Evolutionary conservation across 2,888 invertebrate species (phyloP).

Genomic region (Corythucha ciliata): DNA sequence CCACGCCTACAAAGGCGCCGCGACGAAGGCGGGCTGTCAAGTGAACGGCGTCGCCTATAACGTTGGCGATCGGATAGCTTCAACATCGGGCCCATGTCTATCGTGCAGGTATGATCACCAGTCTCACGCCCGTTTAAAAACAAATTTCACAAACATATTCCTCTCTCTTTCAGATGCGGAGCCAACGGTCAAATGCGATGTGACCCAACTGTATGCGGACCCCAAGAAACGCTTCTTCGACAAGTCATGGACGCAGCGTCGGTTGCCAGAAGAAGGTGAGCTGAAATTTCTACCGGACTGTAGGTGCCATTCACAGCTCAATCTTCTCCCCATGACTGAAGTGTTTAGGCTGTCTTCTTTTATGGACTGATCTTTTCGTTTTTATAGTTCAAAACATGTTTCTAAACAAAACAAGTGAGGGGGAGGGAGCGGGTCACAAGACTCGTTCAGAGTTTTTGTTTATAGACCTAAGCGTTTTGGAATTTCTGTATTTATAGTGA

Average conservation of each 20-base stretch:
- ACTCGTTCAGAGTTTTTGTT: neutral
- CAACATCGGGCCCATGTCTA: conserved; percentile 85
- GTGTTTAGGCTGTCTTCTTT: conserved; percentile 8
- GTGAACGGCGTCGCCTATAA: conserved; percentile 75
- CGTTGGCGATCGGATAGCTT: conserved; percentile 74
- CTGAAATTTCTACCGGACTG: conserved; percentile 13
- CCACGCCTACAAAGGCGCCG: conserved; percentile 66
- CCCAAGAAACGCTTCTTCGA: conserved; percentile 71
- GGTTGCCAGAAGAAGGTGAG: conserved; percentile 31
- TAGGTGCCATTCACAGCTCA: conserved; percentile 27
- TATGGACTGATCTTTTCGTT: too few species aligned
- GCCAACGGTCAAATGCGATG: conserved; percentile 90
- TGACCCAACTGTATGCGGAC: conserved; percentile 81
- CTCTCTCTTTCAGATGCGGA: conserved; percentile 62
- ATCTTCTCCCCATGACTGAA: conserved; percentile 11
- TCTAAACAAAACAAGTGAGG: too few species aligned
- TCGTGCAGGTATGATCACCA: conserved; percentile 69
- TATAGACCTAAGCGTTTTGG: neutral
- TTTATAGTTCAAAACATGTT: too few species aligned
- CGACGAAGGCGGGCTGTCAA: conserved; percentile 70
- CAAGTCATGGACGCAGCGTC: conserved; percentile 77
- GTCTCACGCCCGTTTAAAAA: neutral
- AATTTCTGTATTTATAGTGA: conserved; percentile 1
- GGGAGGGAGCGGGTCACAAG: too few species aligned
- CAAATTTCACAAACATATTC: neutral